Conservation (phyloP, 1,140 invertebrate genomes). For the Pogonomyrmex barbatus region DNA sequence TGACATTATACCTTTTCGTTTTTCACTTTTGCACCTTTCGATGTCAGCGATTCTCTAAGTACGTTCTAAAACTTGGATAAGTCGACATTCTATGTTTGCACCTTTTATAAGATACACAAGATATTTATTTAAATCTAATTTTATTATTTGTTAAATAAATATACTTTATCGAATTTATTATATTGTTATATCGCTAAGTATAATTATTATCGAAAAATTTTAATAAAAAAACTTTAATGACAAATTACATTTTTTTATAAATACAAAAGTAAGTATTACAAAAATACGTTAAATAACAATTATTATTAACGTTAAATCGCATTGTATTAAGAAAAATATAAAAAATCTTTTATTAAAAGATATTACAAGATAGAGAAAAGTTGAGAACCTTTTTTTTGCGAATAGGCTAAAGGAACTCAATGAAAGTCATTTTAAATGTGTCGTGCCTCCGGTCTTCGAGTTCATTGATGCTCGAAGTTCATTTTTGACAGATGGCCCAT, state of each 20-base stretch:
- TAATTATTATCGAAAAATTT: background rate
- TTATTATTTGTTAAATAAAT: slow-evolving; percentile 10
- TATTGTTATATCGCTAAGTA: background rate
- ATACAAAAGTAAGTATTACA: background rate
- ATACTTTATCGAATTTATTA: background rate
- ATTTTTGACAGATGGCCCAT: slow-evolving; percentile 83
- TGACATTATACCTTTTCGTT: slow-evolving; percentile 76
- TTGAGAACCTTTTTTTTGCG: slow-evolving; percentile 54
- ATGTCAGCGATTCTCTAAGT: slow-evolving; percentile 71
- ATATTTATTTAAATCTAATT: slow-evolving; percentile 12
- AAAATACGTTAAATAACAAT: background rate
- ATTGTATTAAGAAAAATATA: background rate
- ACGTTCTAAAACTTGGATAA: background rate
- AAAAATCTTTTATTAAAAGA: slow-evolving; percentile 24
- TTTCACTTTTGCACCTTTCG: slow-evolving; percentile 64
- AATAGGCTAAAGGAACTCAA: slow-evolving; percentile 67
- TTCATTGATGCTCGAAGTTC: slow-evolving; percentile 83
- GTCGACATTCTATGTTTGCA: background rate
- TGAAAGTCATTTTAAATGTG: slow-evolving; percentile 79
- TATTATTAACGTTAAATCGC: background rate
- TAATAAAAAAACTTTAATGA: background rate
- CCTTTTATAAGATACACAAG: background rate
- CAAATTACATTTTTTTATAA: background rate
- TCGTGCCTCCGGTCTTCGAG: slow-evolving; percentile 79
- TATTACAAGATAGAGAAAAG: background rate